phyloP scores from a whole-genome alignment of 2,888 invertebrate genomes.

The Leucoma salicis region DNA sequence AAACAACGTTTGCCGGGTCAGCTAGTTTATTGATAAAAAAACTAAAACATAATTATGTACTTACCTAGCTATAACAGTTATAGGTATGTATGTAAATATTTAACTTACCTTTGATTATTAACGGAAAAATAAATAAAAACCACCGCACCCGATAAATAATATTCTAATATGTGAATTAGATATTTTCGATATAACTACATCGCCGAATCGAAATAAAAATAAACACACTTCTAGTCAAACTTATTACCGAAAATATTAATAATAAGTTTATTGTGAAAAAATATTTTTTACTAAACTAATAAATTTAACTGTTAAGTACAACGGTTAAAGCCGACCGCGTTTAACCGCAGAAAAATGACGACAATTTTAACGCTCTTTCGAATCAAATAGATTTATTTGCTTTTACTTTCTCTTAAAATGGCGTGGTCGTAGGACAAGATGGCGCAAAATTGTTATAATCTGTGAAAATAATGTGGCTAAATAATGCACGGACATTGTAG shows the following conservation, averaged over 20 bases:
- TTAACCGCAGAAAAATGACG: constrained; percentile 33
- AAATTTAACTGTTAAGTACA: constrained; percentile 1
- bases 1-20: no score
- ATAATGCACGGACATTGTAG: constrained; percentile 1
- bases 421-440: constrained; percentile 32
- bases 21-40: no score
- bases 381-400: constrained; percentile 50
- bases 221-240: no score
- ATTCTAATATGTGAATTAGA: no score
- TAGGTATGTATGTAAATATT: no score
- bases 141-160: no score
- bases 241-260: background rate
- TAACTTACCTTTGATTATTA: no score
- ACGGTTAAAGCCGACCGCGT: constrained; percentile 22
- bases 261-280: background rate
- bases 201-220: no score
- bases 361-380: constrained; percentile 48
- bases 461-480: constrained; percentile 16
- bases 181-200: no score
- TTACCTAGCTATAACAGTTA: no score
- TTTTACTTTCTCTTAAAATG: constrained; percentile 60
- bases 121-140: no score
- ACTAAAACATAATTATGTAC: no score
- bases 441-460: constrained; percentile 26
- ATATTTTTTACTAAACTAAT: background rate